A percentile compares a stretch with the other conserved stretches of the same genome.
These are phyloP conservation scores for Addax nasomaculatus DNA, from an alignment of 2,113 vertebrate species.

Conservation along the genomic window DNA sequence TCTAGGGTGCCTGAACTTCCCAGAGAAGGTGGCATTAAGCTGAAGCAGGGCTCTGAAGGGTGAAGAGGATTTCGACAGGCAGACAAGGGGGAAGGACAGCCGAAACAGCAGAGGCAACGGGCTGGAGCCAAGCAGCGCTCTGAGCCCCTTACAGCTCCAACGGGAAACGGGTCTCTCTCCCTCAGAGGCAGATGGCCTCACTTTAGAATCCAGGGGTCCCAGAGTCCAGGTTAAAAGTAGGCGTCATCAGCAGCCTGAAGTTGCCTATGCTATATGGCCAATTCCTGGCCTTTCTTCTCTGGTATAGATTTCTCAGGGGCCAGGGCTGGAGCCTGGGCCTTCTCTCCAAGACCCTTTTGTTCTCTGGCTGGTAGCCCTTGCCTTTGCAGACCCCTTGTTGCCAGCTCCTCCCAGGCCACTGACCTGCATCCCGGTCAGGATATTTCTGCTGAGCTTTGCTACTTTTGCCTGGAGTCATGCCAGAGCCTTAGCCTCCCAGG, in stretches of 20 bases:
- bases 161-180: fast-evolving
- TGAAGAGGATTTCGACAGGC: not conserved
- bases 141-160: not conserved
- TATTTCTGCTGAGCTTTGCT: slow-evolving; percentile 61
- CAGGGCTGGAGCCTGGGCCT: not conserved
- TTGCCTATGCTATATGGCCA: not conserved
- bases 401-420: slow-evolving; percentile 15
- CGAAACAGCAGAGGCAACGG: no score
- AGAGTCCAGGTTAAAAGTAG: not conserved
- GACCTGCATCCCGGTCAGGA: not conserved
- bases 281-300: not conserved
- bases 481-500: not conserved
- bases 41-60: not conserved
- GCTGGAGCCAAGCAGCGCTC: not conserved
- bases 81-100: not conserved
- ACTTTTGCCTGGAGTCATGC: slow-evolving; percentile 1
- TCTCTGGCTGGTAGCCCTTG: not conserved
- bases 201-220: not conserved
- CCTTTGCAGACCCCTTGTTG: not conserved
- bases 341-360: slow-evolving; percentile 53
- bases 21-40: not conserved
- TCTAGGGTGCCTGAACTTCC: not conserved
- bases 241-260: no score
- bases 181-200: not conserved
- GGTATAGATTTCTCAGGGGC: not conserved